phyloP scores from a whole-genome alignment of 2,113 vertebrate species.

The Malurus alboscapulatus region DNA sequence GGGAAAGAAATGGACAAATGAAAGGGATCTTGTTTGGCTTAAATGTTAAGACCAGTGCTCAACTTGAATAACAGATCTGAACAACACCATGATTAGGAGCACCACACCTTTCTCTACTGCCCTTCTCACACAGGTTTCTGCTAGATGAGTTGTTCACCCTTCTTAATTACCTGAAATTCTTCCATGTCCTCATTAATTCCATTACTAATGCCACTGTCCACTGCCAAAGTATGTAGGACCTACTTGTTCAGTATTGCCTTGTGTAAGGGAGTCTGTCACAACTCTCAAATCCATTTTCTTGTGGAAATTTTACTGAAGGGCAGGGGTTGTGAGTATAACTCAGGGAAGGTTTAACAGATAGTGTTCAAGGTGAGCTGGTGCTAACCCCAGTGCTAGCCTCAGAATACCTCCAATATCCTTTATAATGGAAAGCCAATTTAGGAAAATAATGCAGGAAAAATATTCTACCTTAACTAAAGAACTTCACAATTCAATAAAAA shows the following conservation, averaged over 20 bases:
- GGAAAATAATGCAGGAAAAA: not conserved
- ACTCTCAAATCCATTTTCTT: not conserved
- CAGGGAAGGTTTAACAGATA: not conserved
- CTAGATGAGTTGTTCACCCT: not conserved
- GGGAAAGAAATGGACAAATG: conserved; percentile 8
- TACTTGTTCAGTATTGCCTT: not conserved
- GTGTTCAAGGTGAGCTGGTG: not conserved
- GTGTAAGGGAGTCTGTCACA: not conserved
- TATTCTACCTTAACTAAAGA: not conserved
- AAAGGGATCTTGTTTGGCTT: not conserved
- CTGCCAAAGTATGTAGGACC: not conserved
- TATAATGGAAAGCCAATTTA: fast-evolving
- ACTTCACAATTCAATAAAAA: not conserved
- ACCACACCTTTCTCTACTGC: not conserved
- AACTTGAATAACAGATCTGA: not conserved
- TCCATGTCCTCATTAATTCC: not conserved
- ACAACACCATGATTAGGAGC: not conserved
- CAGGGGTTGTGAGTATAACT: not conserved
- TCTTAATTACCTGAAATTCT: not conserved
- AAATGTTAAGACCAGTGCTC: not conserved
- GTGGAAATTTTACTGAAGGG: not conserved
- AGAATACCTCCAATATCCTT: not conserved
- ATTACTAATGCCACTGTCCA: not conserved
- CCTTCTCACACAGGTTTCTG: not conserved
- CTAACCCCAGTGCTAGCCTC: not conserved